phyloP scores from a whole-genome alignment of 2,888 invertebrate genomes.

The Drosophila kuntzei region DNA sequence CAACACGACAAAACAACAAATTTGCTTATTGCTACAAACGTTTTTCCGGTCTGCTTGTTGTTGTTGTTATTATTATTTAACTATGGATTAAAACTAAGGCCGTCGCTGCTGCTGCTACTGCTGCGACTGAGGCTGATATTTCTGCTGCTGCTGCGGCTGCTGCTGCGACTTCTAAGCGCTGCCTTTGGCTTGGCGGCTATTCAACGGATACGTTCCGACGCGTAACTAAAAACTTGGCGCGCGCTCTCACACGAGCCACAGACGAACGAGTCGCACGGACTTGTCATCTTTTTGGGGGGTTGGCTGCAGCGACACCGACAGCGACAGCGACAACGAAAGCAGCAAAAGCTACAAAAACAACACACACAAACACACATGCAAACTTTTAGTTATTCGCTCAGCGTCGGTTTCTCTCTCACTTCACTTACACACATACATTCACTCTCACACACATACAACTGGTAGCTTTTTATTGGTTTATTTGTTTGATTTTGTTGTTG shows the following conservation, averaged over 20 bases:
- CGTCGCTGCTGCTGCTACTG: conserved; percentile 61
- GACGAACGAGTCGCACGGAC: conserved; percentile 65
- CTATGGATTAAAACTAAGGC: conserved; percentile 57
- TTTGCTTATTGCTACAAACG: conserved; percentile 50
- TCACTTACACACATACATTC: conserved; percentile 7
- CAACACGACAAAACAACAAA: conserved; percentile 45
- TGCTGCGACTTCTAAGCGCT: conserved; percentile 74
- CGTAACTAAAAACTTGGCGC: conserved; percentile 80
- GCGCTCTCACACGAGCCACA: conserved; percentile 80
- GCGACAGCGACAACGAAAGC: conserved; percentile 25
- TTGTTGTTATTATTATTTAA: conserved; percentile 45
- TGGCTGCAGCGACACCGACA: conserved; percentile 54
- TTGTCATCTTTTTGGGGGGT: conserved; percentile 65
- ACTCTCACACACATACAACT: conserved; percentile 20
- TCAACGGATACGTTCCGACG: conserved; percentile 80
- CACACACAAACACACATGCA: conserved; percentile 23
- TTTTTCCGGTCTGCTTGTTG: conserved; percentile 56
- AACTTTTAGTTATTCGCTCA: conserved; percentile 52
- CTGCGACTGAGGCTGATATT: conserved; percentile 30
- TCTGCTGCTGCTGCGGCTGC: conserved; percentile 39
- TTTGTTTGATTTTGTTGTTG: conserved; percentile 48
- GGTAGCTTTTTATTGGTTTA: conserved; percentile 61
- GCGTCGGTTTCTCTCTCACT: conserved; percentile 40
- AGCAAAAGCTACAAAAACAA: conserved; percentile 18
- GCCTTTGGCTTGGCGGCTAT: conserved; percentile 66